Base-by-base conservation (phyloP, 1,140 invertebrate genomes). In the Rhyzopertha dominica region DNA sequence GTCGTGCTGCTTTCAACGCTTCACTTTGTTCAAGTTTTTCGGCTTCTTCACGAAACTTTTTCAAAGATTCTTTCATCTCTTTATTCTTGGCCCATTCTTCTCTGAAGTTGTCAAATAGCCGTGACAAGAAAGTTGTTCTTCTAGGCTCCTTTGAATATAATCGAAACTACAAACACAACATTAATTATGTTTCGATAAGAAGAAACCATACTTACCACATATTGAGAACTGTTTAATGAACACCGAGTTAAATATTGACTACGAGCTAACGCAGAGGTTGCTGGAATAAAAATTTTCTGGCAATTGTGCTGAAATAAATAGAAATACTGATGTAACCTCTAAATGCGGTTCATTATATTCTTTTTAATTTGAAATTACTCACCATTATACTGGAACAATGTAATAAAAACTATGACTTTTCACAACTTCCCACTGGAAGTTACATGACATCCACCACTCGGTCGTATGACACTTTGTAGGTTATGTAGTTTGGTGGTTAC, bases 21-120 rank as follows among this genome's bases (percentile, higher is more conserved):
- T 98, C 95, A 5, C 94, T 95, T 64, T 99, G 87, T 71, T 98
- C 95, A n/a, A 99, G 68, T 74, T 96, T 96, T 66, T 97, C 81
- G 25, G 94, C 89, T 75, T 99, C 94, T 73, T 96, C 86, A 51
- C 92, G 75, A 63, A 99, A 97, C 65, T 97, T 96, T 65, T 93
- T 92, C 47, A 98, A 80, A 53, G 82, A 96, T 54, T 98, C 92
- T 75, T 98, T 97, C 87, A 99, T 95, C 68, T 99, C 94, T 72
- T 98, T 97, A 70, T 95, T 98, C 68, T 95, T 95, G 5, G 83
- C 80, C 65, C 98, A 83, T 65, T 98, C 96, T 54, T 94, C 85
- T 64, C 83, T 86, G 35, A 98, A 82, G 69, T 98, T 98, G 31
- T 96, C 88, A 39, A 96, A 75, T 32, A 99, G 80, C 58, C 91